A percentile compares a stretch with the other conserved stretches of the same genome.
Evolutionary conservation across 2,797 vertebrate species (phyloP).

Genomic region (Onychomys torridus): DNA sequence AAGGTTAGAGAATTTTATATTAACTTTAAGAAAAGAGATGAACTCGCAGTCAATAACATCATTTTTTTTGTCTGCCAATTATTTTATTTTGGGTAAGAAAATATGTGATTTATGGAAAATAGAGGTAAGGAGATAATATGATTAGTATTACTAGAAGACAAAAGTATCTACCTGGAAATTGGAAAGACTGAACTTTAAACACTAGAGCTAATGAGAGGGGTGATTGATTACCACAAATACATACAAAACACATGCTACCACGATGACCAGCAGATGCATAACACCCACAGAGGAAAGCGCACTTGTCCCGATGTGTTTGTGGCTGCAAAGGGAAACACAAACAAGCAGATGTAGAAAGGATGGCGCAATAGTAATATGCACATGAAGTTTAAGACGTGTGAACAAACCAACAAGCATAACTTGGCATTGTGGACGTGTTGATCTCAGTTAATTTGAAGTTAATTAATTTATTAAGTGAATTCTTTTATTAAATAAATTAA

Average conservation of each 20-base stretch:
- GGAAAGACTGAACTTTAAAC: not conserved
- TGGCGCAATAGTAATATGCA: too few species aligned
- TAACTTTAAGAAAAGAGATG: not conserved
- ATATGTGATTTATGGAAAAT: not conserved
- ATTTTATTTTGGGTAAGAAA: slow-evolving; percentile 22
- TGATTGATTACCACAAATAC: fast-evolving
- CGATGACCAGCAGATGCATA: not conserved
- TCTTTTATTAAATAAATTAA: not conserved
- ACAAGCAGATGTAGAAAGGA: not conserved
- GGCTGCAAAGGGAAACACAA: not conserved
- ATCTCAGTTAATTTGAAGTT: not conserved
- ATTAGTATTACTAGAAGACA: not conserved
- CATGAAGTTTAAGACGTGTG: too few species aligned
- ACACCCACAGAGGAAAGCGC: not conserved
- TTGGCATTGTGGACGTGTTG: too few species aligned
- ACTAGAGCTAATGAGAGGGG: not conserved
- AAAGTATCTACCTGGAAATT: not conserved
- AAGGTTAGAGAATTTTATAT: not conserved
- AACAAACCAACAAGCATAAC: fast-evolving
- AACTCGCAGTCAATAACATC: not conserved
- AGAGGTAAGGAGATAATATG: not conserved
- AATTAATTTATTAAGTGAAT: not conserved
- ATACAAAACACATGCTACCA: too few species aligned
- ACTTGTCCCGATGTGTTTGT: not conserved
- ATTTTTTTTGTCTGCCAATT: not conserved